phyloP scores from a whole-genome alignment of 2,888 invertebrate genomes.

The Glyphotaelius pellucidus region DNA sequence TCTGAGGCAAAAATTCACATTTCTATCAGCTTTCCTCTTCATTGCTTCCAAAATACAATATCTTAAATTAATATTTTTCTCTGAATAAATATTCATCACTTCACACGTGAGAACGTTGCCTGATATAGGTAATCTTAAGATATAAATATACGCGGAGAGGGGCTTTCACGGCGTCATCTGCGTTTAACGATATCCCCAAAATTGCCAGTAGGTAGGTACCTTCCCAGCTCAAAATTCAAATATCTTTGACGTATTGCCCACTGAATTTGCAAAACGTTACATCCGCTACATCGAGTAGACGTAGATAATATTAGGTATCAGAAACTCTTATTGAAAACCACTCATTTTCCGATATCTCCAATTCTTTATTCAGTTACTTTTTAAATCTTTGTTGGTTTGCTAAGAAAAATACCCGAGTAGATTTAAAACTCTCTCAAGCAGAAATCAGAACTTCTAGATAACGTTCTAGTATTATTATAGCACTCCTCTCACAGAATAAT shows the following conservation, averaged over 20 bases:
- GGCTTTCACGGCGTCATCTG: slow-evolving; percentile 43
- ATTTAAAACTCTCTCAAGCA: slow-evolving; percentile 20
- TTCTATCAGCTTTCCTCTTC: no score
- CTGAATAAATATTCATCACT: slow-evolving; percentile 29
- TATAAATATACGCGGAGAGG: neutral
- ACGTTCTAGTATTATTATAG: slow-evolving; percentile 9
- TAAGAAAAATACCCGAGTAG: slow-evolving; percentile 29
- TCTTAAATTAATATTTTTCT: neutral
- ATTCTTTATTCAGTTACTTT: slow-evolving; percentile 29
- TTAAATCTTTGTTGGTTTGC: slow-evolving; percentile 29
- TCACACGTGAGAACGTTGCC: slow-evolving; percentile 18
- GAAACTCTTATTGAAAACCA: neutral
- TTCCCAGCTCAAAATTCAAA: slow-evolving; percentile 38
- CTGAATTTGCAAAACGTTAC: slow-evolving; percentile 44
- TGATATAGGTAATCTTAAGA: slow-evolving; percentile 13
- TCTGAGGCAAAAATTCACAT: no score
- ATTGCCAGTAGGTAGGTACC: neutral
- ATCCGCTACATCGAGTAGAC: slow-evolving; percentile 21
- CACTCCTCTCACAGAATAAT: neutral
- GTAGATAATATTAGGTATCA: neutral
- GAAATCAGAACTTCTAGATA: slow-evolving; percentile 6
- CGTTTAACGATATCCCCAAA: slow-evolving; percentile 45
- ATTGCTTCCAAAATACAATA: no score
- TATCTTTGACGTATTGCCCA: slow-evolving; percentile 48
- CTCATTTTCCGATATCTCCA: neutral